Evolutionary conservation across 2,888 invertebrate species (phyloP).

Genomic region (Scaptomyza parva): DNA sequence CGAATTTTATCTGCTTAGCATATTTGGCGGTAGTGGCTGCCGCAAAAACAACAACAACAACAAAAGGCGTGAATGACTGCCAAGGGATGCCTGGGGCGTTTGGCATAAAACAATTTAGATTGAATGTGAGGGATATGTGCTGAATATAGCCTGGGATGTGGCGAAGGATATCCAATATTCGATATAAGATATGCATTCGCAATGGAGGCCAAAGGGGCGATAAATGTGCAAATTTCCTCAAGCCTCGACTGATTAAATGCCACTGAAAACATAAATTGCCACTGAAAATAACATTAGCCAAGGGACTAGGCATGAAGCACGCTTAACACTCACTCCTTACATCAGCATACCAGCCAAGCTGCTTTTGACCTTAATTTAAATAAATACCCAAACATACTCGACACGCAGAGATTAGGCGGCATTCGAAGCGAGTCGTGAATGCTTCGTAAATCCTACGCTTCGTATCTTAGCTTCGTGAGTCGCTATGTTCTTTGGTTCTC

Average conservation of each 20-base stretch:
- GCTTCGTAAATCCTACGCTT: conserved; percentile 3
- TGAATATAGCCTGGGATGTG: conserved; percentile 30
- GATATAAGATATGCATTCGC: conserved; percentile 39
- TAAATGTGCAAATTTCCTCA: conserved; percentile 68
- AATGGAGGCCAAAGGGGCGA: conserved; percentile 46
- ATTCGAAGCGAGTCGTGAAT: conserved; percentile 34
- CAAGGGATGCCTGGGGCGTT: conserved; percentile 41
- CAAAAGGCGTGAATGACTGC: conserved; percentile 41
- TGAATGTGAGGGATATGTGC: conserved; percentile 59
- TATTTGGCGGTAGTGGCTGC: conserved; percentile 50
- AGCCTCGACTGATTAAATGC: conserved; percentile 68
- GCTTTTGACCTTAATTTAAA: conserved; percentile 76
- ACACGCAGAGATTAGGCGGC: conserved; percentile 56
- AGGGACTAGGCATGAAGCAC: conserved; percentile 26
- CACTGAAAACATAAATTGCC: conserved; percentile 70
- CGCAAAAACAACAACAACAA: conserved; percentile 21
- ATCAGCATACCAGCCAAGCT: not conserved
- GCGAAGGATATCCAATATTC: conserved; percentile 33
- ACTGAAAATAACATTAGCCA: conserved; percentile 57
- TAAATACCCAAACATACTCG: conserved; percentile 53
- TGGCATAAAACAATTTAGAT: conserved; percentile 76
- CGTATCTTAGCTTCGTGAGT: not conserved
- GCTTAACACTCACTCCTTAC: conserved; percentile 1
- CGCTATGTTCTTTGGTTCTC: not conserved
- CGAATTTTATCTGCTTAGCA: conserved; percentile 70